These are phyloP conservation scores for Limnephilus lunatus DNA, from an alignment of 2,888 invertebrate genomes.

Conservation along the genomic window DNA sequence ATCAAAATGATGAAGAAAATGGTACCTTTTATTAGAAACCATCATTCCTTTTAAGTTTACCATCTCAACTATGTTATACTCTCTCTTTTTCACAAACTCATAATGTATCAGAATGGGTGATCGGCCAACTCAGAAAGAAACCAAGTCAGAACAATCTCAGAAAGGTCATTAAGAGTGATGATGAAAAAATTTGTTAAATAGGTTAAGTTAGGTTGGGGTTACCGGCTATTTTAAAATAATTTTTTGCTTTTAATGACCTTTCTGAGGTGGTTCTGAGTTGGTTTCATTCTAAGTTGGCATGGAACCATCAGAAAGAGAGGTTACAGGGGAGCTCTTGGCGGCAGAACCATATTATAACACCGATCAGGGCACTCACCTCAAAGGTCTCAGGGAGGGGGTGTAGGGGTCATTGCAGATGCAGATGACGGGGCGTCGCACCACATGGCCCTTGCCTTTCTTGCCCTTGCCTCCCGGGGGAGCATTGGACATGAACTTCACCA, in stretches of 20 bases:
- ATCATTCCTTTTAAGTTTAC: too few relatives aligned
- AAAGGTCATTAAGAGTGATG: too few relatives aligned
- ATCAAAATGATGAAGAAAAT: background rate
- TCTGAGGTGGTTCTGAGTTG: too few relatives aligned
- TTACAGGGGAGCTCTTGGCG: background rate
- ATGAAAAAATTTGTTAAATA: too few relatives aligned
- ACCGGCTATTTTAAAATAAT: too few relatives aligned
- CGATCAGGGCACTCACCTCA: slow-evolving; percentile 78
- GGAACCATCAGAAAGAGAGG: background rate
- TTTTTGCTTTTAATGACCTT: too few relatives aligned
- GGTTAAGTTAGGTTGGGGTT: too few relatives aligned
- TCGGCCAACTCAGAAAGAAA: too few relatives aligned
- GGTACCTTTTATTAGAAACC: background rate
- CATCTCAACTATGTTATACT: background rate
- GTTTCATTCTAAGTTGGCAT: too few relatives aligned
- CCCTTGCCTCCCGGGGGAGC: slow-evolving; percentile 72
- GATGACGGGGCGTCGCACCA: slow-evolving; percentile 92
- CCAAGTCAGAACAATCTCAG: too few relatives aligned
- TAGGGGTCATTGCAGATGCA: slow-evolving; percentile 98
- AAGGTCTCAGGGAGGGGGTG: slow-evolving; percentile 88
- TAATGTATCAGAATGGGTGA: background rate
- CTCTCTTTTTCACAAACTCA: background rate
- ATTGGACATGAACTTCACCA: slow-evolving; percentile 88
- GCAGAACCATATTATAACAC: background rate
- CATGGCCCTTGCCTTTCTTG: slow-evolving; percentile 76